Percentiles rank a stretch among this genome's conserved stretches.
Conservation (phyloP, 1,140 invertebrate species). For the Eueides isabella region DNA sequence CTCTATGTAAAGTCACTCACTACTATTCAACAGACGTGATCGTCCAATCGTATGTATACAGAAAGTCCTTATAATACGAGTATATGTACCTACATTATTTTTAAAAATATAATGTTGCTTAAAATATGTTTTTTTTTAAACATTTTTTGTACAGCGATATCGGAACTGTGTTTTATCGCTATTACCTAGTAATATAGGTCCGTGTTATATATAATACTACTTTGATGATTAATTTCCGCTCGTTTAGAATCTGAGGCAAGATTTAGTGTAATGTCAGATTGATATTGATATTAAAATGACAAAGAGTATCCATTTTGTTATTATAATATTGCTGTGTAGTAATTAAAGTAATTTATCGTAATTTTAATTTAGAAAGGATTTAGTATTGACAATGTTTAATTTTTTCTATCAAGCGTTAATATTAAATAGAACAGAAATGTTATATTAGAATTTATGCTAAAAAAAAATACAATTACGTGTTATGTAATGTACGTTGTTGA, state of each 20-base stretch:
- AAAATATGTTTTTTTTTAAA: too few relatives aligned
- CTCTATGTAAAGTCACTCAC: too few relatives aligned
- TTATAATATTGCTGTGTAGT: neutral
- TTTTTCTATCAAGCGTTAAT: neutral
- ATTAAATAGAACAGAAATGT: neutral
- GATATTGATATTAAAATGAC: too few relatives aligned
- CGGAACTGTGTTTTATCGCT: neutral
- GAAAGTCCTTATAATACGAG: too few relatives aligned
- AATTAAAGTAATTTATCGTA: neutral
- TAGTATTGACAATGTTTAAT: too few relatives aligned
- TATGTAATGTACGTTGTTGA: neutral
- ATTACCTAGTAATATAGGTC: neutral
- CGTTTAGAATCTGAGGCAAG: neutral
- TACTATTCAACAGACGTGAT: too few relatives aligned
- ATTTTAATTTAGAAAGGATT: neutral
- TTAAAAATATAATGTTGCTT: too few relatives aligned
- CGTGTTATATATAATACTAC: neutral
- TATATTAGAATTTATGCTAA: neutral
- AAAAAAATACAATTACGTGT: neutral
- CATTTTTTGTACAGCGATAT: neutral
- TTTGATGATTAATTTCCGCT: neutral
- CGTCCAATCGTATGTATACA: too few relatives aligned
- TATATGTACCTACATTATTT: too few relatives aligned
- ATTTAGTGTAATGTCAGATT: neutral
- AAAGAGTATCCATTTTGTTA: too few relatives aligned